Evolutionary conservation across 1,140 invertebrate species (phyloP), one percentile per base, ranked within the genome.

Genomic region (Dinothrombium tinctorium): DNA sequence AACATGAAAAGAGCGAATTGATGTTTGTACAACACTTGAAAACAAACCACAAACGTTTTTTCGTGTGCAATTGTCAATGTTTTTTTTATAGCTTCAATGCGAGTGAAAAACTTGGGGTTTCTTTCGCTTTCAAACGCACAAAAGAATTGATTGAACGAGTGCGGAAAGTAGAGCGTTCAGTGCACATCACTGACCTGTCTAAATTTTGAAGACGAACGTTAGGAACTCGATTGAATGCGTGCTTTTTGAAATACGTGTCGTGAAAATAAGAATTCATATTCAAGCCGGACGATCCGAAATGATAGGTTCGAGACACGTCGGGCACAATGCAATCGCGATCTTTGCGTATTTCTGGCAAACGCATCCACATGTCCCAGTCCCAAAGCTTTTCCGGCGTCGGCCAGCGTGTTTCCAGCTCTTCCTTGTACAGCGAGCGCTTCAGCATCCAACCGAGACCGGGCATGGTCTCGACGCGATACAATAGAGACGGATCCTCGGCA

Each of bases 301-400:
- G 71, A 54, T 66, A 73, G 4, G 71, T 72, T 28, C 71, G 56
- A n/a, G 69, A 71, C 8, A 73, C 60, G 51, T 73, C 71, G 4
- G 71, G 71, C 35, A 73, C 64, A 25, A 73, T 56, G 50, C 71
- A 73, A 50, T 73, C 71, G 40, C 71, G 52, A 7, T 62, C 64
- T 47, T 67, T 67, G 3, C 70, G 57, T 3, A 73, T 38, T 21
- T 59, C 59, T 20, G 61, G 59, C 28, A 66, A 53, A 35, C 70
- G 52, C 67, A 73, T 71, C 71, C 71, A 73, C 70, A 73, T 73
- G 49, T 73, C 71, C 71, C 71, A 73, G 51, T 73, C 71, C 69
- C 69, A 73, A 55, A 62, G 61, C 44, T 51, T 45, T 15, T 50
- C 48, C 48, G 56, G 67, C 68, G 68, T 66, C 2, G 71, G 71